Evolutionary conservation across 2,888 invertebrate species (phyloP).

Genomic region (Zygogramma bicolorata): DNA sequence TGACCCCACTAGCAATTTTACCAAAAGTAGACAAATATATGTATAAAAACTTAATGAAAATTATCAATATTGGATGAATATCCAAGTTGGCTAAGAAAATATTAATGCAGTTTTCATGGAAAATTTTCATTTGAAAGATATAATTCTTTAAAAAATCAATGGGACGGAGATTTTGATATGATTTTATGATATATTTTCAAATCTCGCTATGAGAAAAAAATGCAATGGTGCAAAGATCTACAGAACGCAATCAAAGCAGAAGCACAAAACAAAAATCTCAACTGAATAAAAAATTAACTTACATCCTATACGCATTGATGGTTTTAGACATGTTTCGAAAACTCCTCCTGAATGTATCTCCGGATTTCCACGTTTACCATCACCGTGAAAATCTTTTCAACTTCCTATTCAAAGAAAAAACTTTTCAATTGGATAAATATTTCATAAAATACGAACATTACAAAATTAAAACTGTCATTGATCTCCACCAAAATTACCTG

Average conservation of each 20-base stretch:
- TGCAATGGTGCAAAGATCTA: slow-evolving; percentile 26
- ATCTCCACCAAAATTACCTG: no score
- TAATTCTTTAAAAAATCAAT: no score
- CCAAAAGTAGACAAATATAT: no score
- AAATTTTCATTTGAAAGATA: no score
- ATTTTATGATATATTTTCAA: not conserved
- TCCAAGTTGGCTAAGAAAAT: no score
- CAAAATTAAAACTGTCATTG: no score
- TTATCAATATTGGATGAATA: no score
- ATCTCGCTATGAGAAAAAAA: not conserved
- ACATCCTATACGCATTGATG: slow-evolving; percentile 91
- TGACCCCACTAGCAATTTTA: no score
- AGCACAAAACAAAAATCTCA: slow-evolving; percentile 48
- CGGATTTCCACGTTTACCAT: slow-evolving; percentile 48
- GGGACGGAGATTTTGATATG: not conserved
- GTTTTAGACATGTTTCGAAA: slow-evolving; percentile 80
- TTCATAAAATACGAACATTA: slow-evolving; percentile 26
- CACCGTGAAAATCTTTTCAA: slow-evolving; percentile 39
- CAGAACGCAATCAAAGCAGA: slow-evolving; percentile 31
- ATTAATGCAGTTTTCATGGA: no score
- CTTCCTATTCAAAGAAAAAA: slow-evolving; percentile 19
- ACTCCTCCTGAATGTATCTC: slow-evolving; percentile 41
- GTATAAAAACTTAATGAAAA: no score
- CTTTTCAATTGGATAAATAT: slow-evolving; percentile 25
- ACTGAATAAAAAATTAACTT: slow-evolving; percentile 70